A percentile compares a stretch with the other conserved stretches of the same genome.
Conservation (phyloP, 2,797 vertebrate genomes). For the Adelosebastes latens region DNA sequence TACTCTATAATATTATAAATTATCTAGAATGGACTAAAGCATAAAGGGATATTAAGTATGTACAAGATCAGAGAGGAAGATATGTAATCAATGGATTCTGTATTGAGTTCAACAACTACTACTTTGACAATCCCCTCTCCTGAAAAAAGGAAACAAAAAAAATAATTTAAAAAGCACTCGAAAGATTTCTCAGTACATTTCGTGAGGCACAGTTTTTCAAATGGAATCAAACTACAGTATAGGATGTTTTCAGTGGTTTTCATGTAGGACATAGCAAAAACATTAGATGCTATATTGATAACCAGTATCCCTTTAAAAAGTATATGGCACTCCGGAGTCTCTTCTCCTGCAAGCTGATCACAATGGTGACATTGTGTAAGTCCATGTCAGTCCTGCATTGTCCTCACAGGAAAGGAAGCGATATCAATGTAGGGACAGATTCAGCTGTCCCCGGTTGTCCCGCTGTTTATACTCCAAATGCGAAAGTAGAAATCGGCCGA, state of each 20-base stretch:
- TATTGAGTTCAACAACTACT: constrained; percentile 64
- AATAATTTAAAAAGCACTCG: constrained; percentile 83
- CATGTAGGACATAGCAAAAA: constrained; percentile 67
- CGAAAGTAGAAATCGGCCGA: constrained; percentile 24
- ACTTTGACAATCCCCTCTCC: constrained; percentile 64
- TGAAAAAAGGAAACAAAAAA: constrained; percentile 58
- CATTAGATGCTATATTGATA: constrained; percentile 55
- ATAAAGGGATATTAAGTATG: constrained; percentile 77
- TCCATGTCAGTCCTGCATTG: constrained; percentile 47
- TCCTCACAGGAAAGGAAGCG: constrained; percentile 57
- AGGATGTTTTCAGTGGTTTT: constrained; percentile 83
- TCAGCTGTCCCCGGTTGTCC: constrained; percentile 45
- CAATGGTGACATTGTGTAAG: constrained; percentile 14
- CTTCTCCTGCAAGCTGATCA: constrained; percentile 45
- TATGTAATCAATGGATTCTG: constrained; percentile 66
- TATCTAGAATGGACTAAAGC: constrained; percentile 78
- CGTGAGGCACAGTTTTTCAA: constrained; percentile 77
- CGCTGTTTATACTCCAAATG: constrained; percentile 29
- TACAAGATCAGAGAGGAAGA: constrained; percentile 74
- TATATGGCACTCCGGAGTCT: constrained; percentile 71
- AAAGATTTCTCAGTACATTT: constrained; percentile 77
- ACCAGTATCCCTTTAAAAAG: constrained; percentile 82
- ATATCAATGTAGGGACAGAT: constrained; percentile 35
- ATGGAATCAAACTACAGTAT: constrained; percentile 84
- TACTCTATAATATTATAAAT: constrained; percentile 86